phyloP scores from a whole-genome alignment of 2,888 invertebrate genomes.

The Polydrusus pterygomalis region DNA sequence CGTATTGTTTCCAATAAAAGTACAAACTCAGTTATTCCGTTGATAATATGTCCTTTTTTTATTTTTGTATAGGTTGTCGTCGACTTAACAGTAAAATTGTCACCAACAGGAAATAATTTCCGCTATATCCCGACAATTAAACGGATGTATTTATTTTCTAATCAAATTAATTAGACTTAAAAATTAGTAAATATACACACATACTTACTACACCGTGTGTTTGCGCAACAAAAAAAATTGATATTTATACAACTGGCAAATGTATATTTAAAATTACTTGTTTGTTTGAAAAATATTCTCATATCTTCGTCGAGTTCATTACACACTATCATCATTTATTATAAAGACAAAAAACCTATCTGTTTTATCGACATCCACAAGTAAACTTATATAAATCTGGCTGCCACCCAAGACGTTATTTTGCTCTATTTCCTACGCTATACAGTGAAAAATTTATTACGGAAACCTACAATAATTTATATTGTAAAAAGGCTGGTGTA shows the following conservation, averaged over 20 bases:
- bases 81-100: too few species aligned
- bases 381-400: conserved; percentile 56
- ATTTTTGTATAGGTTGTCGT: too few species aligned
- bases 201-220: background rate
- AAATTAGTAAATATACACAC: background rate
- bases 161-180: background rate
- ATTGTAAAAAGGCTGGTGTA: background rate
- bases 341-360: conserved; percentile 50
- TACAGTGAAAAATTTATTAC: conserved; percentile 38
- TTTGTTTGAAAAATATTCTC: conserved; percentile 31
- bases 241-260: conserved; percentile 37
- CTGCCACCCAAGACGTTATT: conserved; percentile 53
- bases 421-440: conserved; percentile 28
- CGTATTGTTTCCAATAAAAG: too few species aligned
- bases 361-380: conserved; percentile 54
- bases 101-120: too few species aligned
- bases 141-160: background rate
- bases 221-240: conserved; percentile 1
- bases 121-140: background rate
- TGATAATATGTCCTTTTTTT: too few species aligned
- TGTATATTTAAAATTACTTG: conserved; percentile 32
- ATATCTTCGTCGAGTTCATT: conserved; percentile 50
- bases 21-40: too few species aligned
- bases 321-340: conserved; percentile 50
- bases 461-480: conserved; percentile 29